These are phyloP conservation scores for Lophius americanus DNA, from an alignment of 2,797 vertebrate species.

Conservation along the genomic window DNA sequence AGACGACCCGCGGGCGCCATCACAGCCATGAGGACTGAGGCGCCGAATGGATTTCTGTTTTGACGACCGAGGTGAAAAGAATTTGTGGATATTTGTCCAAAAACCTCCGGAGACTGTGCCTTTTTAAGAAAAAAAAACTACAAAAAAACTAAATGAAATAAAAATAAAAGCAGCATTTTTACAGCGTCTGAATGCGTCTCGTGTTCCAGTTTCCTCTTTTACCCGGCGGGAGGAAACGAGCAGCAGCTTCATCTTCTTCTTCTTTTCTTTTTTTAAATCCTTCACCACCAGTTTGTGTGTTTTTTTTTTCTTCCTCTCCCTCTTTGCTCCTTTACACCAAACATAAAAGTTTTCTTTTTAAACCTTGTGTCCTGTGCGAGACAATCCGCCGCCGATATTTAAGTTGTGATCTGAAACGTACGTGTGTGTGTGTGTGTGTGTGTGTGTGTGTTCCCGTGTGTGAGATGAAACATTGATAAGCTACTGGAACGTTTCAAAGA, in stretches of 20 bases:
- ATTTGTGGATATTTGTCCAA: conserved; percentile 32
- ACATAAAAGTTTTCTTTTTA: conserved; percentile 17
- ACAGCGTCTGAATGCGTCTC: conserved; percentile 26
- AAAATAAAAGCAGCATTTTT: conserved; percentile 36
- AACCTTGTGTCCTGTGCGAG: conserved; percentile 55
- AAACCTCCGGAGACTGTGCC: conserved; percentile 55
- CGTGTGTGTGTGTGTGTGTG: conserved; percentile 39
- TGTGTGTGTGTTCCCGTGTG: conserved; percentile 45
- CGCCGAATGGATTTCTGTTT: conserved; percentile 37
- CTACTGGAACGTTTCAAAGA: conserved; percentile 65
- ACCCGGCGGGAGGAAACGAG: conserved; percentile 41
- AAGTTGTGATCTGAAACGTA: conserved; percentile 66
- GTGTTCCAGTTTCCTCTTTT: conserved; percentile 38
- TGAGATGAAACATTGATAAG: conserved; percentile 71
- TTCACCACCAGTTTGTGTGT: conserved; percentile 22
- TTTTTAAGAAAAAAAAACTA: conserved; percentile 40
- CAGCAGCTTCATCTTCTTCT: conserved; percentile 59
- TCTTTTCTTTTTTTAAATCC: conserved; percentile 36
- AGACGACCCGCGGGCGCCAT: conserved; percentile 29
- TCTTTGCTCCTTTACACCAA: conserved; percentile 39
- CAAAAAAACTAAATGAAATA: too few species aligned
- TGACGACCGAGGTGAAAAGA: conserved; percentile 34
- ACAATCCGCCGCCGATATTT: conserved; percentile 73
- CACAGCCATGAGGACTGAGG: conserved; percentile 29
- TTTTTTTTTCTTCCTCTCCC: conserved; percentile 45